Percentiles rank a stretch among this genome's conserved stretches.
These are phyloP conservation scores for Tympanoctomys barrerae DNA, from an alignment of 2,797 vertebrate species.

Conservation along the genomic window DNA sequence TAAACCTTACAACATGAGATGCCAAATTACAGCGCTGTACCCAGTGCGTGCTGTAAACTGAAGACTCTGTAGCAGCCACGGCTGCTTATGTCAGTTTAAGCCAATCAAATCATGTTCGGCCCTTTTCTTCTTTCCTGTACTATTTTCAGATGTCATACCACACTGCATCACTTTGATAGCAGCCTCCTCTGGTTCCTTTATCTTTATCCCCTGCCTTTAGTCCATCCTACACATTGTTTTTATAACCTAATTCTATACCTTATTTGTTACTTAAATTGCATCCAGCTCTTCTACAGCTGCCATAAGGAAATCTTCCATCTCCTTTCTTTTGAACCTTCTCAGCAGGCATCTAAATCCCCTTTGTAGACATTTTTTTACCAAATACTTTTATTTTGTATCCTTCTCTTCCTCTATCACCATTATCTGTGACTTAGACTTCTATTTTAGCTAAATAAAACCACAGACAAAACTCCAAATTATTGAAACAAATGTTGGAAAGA, in stretches of 20 bases:
- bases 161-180: constrained; percentile 50
- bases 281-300: background rate
- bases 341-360: background rate
- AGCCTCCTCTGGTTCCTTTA: background rate
- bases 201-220: background rate
- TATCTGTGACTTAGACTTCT: background rate
- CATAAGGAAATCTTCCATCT: background rate
- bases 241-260: constrained; percentile 11
- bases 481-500: background rate
- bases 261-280: constrained; percentile 17
- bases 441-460: constrained; percentile 13
- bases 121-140: constrained; percentile 3
- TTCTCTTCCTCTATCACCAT: background rate
- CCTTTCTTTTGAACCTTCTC: constrained; percentile 39
- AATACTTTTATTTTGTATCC: constrained; percentile 9
- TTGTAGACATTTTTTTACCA: background rate
- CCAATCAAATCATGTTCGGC: background rate
- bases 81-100: constrained; percentile 18
- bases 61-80: background rate
- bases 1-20: constrained; percentile 46
- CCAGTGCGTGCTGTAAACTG: background rate
- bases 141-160: background rate
- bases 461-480: background rate
- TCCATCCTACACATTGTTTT: background rate
- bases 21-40: background rate